Evolutionary conservation across 1,140 invertebrate genomes (phyloP).

Genomic region (Nephotettix cincticeps): DNA sequence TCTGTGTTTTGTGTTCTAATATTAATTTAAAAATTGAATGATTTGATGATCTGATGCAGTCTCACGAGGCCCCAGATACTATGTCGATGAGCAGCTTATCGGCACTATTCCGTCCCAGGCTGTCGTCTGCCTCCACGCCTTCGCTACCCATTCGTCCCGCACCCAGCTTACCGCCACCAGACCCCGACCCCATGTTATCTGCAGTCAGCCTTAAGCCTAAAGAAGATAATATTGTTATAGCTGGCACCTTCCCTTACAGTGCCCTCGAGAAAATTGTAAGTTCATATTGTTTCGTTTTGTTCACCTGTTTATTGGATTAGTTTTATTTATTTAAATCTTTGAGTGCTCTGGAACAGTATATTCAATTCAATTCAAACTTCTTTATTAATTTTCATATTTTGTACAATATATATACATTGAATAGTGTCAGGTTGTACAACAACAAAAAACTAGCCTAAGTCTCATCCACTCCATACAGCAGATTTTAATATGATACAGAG

Average conservation of each 20-base stretch:
- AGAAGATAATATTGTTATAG: constrained; percentile 50
- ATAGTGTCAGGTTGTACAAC: no score
- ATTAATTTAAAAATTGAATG: no score
- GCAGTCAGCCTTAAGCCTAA: constrained; percentile 6
- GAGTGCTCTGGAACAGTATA: no score
- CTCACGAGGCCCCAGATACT: constrained; percentile 88
- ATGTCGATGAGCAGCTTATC: constrained; percentile 85
- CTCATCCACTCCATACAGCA: no score
- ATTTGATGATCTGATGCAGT: no score
- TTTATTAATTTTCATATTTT: no score
- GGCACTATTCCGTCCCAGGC: constrained; percentile 73
- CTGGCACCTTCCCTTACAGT: constrained; percentile 78
- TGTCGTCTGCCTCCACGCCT: neutral
- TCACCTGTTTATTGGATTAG: neutral
- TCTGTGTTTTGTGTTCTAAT: no score
- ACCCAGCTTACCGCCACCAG: neutral
- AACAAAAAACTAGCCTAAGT: no score
- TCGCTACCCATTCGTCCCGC: constrained; percentile 54
- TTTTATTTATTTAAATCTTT: no score
- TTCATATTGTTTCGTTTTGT: constrained; percentile 29
- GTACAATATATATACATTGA: no score
- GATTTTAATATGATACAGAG: no score
- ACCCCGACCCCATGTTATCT: constrained; percentile 10
- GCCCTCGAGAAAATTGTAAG: constrained; percentile 82
- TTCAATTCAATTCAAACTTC: no score